phyloP scores from a whole-genome alignment of 2,888 invertebrate genomes.

The Escarpia spicata region DNA sequence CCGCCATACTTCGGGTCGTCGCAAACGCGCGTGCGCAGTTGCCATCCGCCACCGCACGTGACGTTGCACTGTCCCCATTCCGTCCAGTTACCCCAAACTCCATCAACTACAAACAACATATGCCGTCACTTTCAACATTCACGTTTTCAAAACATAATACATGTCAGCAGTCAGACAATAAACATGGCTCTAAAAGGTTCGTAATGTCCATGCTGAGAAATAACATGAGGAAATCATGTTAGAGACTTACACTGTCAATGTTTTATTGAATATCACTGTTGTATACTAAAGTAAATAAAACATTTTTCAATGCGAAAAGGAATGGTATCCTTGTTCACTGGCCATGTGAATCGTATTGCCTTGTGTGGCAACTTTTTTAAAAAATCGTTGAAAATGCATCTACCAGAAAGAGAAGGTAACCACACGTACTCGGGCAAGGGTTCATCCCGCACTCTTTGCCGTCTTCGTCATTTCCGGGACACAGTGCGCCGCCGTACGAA shows the following conservation, averaged over 20 bases:
- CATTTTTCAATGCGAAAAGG: too few relatives aligned
- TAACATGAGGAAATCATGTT: not conserved
- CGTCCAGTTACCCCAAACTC: constrained; percentile 22
- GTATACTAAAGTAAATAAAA: too few relatives aligned
- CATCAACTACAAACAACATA: not conserved
- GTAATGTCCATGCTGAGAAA: not conserved
- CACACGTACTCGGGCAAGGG: constrained; percentile 4
- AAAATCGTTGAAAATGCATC: too few relatives aligned
- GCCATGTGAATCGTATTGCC: too few relatives aligned
- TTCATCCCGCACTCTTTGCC: constrained; percentile 18
- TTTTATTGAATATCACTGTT: too few relatives aligned
- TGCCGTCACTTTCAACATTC: not conserved
- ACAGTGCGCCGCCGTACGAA: constrained; percentile 21
- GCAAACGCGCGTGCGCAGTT: constrained; percentile 34
- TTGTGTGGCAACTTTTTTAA: too few relatives aligned
- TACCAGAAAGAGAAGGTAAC: not conserved
- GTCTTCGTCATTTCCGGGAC: constrained; percentile 17
- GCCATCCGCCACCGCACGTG: constrained; percentile 31
- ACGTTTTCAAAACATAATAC: not conserved
- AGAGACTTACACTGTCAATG: too few relatives aligned
- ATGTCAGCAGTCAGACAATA: not conserved
- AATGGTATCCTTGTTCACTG: too few relatives aligned
- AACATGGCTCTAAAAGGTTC: not conserved
- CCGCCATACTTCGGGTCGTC: constrained; percentile 40
- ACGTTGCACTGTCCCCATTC: constrained; percentile 20